phyloP scores from a whole-genome alignment of 1,140 invertebrate species.

The Procambarus virginalis region DNA sequence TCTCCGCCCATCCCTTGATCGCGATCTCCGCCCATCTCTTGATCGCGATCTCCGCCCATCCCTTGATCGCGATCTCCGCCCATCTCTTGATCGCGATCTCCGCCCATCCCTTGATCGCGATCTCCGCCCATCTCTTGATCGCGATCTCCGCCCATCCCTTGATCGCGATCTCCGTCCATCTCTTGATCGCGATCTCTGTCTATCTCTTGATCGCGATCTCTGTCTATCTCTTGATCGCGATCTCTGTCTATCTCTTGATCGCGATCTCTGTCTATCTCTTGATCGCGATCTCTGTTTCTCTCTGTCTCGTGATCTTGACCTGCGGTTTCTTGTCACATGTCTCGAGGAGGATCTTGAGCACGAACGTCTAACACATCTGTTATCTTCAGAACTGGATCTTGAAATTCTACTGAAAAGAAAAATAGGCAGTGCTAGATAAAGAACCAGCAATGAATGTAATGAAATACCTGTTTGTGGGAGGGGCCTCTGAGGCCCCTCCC shows the following conservation, averaged over 20 bases:
- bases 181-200: neutral
- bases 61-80: neutral
- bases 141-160: neutral
- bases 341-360: neutral
- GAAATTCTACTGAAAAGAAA: neutral
- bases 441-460: too few relatives aligned
- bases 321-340: neutral
- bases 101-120: neutral
- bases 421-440: too few relatives aligned
- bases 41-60: neutral
- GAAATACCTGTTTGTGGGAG: too few relatives aligned
- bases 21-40: neutral
- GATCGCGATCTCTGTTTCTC: neutral
- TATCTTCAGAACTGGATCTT: conserved; percentile 17
- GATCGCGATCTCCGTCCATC: neutral
- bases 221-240: conserved; percentile 11
- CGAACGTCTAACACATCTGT: neutral
- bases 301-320: conserved; percentile 33
- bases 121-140: conserved; percentile 19
- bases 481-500: too few relatives aligned
- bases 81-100: too few relatives aligned
- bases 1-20: neutral
- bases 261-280: neutral
- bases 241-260: conserved; percentile 8
- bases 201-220: neutral